Evolutionary conservation across 1,140 invertebrate genomes (phyloP).

Genomic region (Nasonia longicornis): DNA sequence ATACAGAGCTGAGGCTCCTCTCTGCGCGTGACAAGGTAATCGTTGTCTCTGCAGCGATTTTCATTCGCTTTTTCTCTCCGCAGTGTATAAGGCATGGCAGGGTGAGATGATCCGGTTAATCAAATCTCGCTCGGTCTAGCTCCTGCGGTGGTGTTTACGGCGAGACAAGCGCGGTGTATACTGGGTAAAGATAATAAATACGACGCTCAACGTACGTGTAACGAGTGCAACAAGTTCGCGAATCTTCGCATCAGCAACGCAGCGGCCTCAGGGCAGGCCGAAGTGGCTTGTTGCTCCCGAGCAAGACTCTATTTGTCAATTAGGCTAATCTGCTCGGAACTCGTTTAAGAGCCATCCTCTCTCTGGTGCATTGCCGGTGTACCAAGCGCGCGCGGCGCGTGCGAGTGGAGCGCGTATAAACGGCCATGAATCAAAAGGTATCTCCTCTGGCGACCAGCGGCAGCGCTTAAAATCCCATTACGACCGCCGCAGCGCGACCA

Average conservation of each 20-base stretch:
- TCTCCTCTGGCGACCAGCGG: not conserved
- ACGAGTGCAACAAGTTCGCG: constrained; percentile 20
- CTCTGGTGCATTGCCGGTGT: not conserved
- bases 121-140: too few species aligned
- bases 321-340: constrained; percentile 30
- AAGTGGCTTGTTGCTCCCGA: not conserved
- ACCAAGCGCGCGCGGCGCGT: not conserved
- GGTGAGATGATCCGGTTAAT: too few species aligned
- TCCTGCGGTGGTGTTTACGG: too few species aligned
- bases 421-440: constrained; percentile 33
- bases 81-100: too few species aligned
- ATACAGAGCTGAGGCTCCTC: not conserved
- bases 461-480: constrained; percentile 18
- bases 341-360: constrained; percentile 27
- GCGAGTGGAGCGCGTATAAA: not conserved
- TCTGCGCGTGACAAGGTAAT: not conserved
- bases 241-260: not conserved
- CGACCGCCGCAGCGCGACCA: not conserved
- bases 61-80: not conserved
- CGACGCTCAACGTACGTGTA: too few species aligned
- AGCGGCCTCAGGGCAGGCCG: not conserved
- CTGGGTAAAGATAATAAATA: not conserved
- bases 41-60: not conserved
- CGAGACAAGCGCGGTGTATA: not conserved
- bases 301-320: constrained; percentile 32